phyloP scores from a whole-genome alignment of 2,113 vertebrate genomes.

The Saguinus midas region DNA sequence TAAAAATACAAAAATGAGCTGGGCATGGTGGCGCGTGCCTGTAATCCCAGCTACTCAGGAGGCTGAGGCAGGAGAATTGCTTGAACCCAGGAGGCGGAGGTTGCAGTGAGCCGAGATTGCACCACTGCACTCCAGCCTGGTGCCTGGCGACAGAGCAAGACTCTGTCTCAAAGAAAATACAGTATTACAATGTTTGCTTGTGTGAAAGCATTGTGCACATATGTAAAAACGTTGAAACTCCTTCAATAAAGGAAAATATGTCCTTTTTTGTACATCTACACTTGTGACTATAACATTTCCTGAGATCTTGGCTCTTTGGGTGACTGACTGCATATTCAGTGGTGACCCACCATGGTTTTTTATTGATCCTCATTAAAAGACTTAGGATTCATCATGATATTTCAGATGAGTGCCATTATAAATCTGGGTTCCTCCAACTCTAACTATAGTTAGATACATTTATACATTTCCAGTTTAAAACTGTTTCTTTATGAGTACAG shows the following conservation, averaged over 20 bases:
- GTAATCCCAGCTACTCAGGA: too few species aligned
- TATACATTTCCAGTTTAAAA: not conserved
- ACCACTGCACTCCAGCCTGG: too few species aligned
- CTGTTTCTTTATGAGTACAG: not conserved
- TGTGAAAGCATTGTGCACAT: not conserved
- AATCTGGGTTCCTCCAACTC: not conserved
- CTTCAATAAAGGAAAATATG: not conserved
- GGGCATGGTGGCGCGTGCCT: too few species aligned
- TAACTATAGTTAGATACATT: not conserved
- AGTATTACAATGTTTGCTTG: not conserved
- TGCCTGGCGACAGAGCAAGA: too few species aligned
- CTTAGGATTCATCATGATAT: not conserved
- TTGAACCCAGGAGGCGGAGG: too few species aligned
- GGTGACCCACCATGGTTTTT: not conserved
- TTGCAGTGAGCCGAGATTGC: too few species aligned
- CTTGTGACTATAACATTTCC: not conserved
- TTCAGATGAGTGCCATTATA: not conserved
- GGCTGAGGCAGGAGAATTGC: too few species aligned
- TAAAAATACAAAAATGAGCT: too few species aligned
- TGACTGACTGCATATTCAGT: not conserved
- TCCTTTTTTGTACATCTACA: not conserved
- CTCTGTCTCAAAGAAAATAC: not conserved
- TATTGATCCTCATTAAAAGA: not conserved
- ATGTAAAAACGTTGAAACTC: not conserved
- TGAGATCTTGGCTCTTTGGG: not conserved